These are phyloP conservation scores for Diaphora mendica DNA, from an alignment of 2,888 invertebrate species.

Conservation along the genomic window DNA sequence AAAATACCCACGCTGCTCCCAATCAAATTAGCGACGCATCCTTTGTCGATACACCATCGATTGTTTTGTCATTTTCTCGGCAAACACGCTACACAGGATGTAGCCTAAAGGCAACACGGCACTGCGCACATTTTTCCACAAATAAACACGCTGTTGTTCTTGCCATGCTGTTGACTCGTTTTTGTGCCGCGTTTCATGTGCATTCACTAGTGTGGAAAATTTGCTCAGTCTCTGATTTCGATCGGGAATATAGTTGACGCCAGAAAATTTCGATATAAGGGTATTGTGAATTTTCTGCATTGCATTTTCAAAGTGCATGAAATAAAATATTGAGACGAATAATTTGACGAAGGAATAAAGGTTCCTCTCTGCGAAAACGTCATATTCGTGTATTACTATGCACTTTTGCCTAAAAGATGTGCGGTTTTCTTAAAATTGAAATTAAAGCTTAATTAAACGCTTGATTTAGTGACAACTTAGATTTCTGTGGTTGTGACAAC, in stretches of 20 bases:
- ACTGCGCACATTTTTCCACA: slow-evolving; percentile 24
- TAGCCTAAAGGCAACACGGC: slow-evolving; percentile 6
- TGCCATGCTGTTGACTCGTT: slow-evolving; percentile 6
- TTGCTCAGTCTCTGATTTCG: slow-evolving; percentile 27
- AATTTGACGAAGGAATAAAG: neutral
- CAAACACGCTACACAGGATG: slow-evolving; percentile 18
- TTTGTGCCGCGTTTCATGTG: slow-evolving; percentile 37
- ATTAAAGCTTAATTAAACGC: too few species aligned
- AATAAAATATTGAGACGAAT: neutral
- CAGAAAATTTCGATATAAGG: neutral
- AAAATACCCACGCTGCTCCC: neutral
- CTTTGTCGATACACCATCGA: slow-evolving; percentile 10
- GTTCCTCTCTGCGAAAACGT: neutral
- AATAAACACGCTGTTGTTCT: slow-evolving; percentile 28
- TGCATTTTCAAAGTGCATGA: neutral
- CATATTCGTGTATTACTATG: neutral
- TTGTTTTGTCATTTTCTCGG: slow-evolving; percentile 25
- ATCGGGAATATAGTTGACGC: slow-evolving; percentile 16
- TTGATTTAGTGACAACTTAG: too few species aligned
- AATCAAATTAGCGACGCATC: slow-evolving; percentile 16
- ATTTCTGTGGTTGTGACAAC: too few species aligned
- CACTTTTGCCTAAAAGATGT: neutral
- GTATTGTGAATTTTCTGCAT: neutral
- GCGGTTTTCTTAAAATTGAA: neutral
- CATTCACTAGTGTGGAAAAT: slow-evolving; percentile 38